These are phyloP conservation scores for Dendrocopos noguchii DNA, from an alignment of 2,113 vertebrate genomes.

Conservation along the genomic window DNA sequence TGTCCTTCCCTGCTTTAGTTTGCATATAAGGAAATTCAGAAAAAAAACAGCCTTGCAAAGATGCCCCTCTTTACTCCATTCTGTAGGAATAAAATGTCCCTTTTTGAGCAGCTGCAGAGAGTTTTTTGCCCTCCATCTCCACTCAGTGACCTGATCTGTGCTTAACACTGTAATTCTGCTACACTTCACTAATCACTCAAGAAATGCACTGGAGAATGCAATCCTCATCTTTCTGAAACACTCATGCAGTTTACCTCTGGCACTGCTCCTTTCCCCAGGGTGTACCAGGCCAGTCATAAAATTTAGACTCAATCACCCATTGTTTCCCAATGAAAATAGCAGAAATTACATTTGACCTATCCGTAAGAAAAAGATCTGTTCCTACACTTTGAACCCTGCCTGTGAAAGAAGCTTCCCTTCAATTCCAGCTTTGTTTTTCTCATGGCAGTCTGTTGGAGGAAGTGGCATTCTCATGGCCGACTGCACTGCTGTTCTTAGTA, in stretches of 20 bases:
- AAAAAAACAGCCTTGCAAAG: neutral
- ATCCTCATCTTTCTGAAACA: neutral
- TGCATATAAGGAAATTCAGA: neutral
- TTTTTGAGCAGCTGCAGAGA: neutral
- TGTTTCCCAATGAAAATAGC: neutral
- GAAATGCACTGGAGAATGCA: neutral
- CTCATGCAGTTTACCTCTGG: neutral
- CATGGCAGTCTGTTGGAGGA: rapidly evolving
- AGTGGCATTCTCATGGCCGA: neutral
- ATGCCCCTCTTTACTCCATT: neutral
- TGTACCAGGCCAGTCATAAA: neutral
- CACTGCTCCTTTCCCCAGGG: neutral
- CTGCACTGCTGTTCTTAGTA: no score
- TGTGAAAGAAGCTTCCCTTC: neutral
- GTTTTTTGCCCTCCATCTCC: neutral
- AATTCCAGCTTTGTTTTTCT: neutral
- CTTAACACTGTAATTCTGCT: neutral
- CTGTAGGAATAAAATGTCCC: neutral
- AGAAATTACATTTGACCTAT: neutral
- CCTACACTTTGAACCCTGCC: neutral
- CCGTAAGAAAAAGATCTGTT: neutral
- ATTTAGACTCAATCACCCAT: neutral
- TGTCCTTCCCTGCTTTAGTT: neutral
- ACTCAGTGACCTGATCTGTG: neutral
- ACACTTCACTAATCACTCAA: neutral